These are phyloP conservation scores for Sylvia atricapilla DNA, from an alignment of 2,113 vertebrate genomes.

Conservation along the genomic window DNA sequence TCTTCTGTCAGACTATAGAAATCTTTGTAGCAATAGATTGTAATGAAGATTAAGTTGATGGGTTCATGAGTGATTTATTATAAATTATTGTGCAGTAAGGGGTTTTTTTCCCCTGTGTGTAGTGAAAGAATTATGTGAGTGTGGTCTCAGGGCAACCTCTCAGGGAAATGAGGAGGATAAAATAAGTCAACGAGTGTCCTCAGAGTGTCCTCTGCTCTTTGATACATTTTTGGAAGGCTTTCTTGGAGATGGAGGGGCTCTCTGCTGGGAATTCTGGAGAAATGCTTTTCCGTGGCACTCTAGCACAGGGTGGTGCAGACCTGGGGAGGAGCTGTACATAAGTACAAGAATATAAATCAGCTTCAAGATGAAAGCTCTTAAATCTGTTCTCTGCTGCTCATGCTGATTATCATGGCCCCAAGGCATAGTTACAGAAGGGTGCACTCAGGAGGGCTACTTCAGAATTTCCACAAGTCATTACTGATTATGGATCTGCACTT, in stretches of 20 bases:
- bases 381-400: slow-evolving; percentile 15
- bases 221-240: background rate
- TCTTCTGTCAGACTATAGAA: slow-evolving; percentile 44
- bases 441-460: slow-evolving; percentile 25
- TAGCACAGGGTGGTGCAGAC: background rate
- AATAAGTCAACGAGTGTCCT: background rate
- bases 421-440: slow-evolving; percentile 23
- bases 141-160: background rate
- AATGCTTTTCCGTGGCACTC: background rate
- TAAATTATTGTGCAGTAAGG: slow-evolving; percentile 9
- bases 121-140: background rate
- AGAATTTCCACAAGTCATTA: slow-evolving; percentile 49
- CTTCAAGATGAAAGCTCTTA: slow-evolving; percentile 47
- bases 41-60: slow-evolving; percentile 60
- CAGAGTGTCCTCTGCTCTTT: background rate
- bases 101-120: background rate
- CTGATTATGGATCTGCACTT: slow-evolving; percentile 33
- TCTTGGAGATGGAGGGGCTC: background rate
- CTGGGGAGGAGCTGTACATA: background rate
- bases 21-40: slow-evolving; percentile 46
- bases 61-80: slow-evolving; percentile 46
- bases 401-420: slow-evolving; percentile 14
- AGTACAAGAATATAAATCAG: slow-evolving; percentile 36
- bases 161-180: background rate
- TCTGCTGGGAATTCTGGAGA: background rate